phyloP scores from a whole-genome alignment of 2,113 vertebrate genomes.

The Halcyon senegalensis region DNA sequence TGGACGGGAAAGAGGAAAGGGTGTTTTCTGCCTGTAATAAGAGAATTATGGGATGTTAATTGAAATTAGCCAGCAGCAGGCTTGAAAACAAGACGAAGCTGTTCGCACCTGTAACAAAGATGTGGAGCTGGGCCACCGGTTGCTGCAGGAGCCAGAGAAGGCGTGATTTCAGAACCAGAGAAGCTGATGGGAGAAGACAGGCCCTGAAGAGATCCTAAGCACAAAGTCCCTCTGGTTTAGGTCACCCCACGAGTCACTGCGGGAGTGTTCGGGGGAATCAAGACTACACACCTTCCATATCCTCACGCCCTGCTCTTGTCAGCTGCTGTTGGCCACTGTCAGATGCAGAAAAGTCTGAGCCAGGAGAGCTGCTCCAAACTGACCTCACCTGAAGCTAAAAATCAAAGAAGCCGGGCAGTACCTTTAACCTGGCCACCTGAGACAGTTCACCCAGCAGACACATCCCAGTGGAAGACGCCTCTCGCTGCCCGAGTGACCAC shows the following conservation, averaged over 20 bases:
- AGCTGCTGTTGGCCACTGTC: background rate
- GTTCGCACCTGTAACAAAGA: background rate
- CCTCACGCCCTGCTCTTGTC: background rate
- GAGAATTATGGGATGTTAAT: background rate
- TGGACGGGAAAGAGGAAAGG: background rate
- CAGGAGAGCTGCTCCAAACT: background rate
- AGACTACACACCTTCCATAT: fast-evolving
- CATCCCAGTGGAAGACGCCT: background rate
- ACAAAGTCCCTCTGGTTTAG: fast-evolving
- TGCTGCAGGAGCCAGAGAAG: background rate
- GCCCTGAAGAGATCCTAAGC: background rate
- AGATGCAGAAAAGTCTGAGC: background rate
- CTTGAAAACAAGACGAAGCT: background rate
- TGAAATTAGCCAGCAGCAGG: background rate
- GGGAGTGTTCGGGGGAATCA: background rate
- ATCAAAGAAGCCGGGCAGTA: background rate
- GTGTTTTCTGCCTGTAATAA: background rate
- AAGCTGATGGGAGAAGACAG: background rate
- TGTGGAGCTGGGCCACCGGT: fast-evolving
- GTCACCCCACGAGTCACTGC: fast-evolving
- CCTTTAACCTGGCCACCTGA: background rate
- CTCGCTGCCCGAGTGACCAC: fast-evolving
- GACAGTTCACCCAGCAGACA: background rate
- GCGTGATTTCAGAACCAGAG: background rate
- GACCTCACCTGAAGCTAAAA: background rate